Base-by-base conservation (phyloP, 2,888 invertebrate species). In the Rhimphoctona megacephalus region DNA sequence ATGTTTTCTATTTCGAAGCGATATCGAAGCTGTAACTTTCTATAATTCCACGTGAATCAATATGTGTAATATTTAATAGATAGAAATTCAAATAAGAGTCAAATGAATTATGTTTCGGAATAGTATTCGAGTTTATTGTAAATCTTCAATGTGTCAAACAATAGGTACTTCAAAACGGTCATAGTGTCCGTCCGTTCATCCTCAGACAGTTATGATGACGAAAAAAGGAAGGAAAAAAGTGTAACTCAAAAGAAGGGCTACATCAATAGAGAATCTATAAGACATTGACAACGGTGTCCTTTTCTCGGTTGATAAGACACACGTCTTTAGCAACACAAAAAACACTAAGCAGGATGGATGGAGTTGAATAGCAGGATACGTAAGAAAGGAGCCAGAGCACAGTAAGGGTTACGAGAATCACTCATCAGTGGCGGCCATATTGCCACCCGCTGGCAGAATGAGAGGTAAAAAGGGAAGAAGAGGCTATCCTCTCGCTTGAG, bases 341-440 rank as follows among this genome's bases (percentile, higher is more conserved):
- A 14, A 25, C 64, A 61, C 49, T 54, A 22, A 33, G 66, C 69
- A 69, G 66, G 9, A 17, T 39, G 72, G 30, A 81, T 49, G 14
- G 36, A 74, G 72, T 33, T 39, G 70, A 52, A n/a, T 22, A 22
- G 74, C 54, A 70, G 54, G 73, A 79, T 66, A 82, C 30, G 72
- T 49, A 64, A 64, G 73, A 78, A 81, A 74, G 78, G 76, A 74
- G 73, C 52, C 57, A 49, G 64, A 74, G 74, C 66, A 81, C 46
- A 89, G 92, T 92, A 93, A 92, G 94, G 93, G 92, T 93, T 93
- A 92, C 92, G 92, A 92, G 93, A 93, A 94, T 94, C 93, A 91
- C 93, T 94, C 94, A 94, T 94, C 93, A 93, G 93, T 90, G 92
- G 92, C 94, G 92, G 93, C 94, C 93, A 94, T 94, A 94, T 94